These are phyloP conservation scores for Drosophila pseudoobscura DNA, from an alignment of 1,140 invertebrate genomes.

Conservation along the genomic window DNA sequence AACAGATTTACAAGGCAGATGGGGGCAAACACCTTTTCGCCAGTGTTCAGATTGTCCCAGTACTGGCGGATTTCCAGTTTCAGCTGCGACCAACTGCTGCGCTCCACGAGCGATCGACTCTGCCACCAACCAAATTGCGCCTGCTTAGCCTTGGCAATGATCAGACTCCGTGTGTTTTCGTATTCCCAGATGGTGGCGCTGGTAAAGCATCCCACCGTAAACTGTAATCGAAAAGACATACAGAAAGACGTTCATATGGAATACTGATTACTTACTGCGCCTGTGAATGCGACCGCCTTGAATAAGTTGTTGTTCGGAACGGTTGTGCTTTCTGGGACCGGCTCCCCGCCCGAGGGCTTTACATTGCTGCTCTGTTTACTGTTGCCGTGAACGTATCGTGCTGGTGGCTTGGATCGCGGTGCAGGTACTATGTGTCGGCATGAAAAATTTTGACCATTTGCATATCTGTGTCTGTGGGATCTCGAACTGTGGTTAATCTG, in stretches of 20 bases:
- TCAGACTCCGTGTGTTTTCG: conserved; percentile 89
- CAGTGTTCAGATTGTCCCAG: conserved; percentile 90
- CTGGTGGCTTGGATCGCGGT: conserved; percentile 21
- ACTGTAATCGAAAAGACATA: conserved; percentile 68
- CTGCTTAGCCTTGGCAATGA: conserved; percentile 85
- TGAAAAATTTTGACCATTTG: conserved; percentile 15
- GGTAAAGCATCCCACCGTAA: conserved; percentile 89
- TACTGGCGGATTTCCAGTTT: conserved; percentile 84
- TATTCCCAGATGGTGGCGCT: conserved; percentile 94
- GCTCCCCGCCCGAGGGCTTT: conserved; percentile 40
- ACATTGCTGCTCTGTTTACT: conserved; percentile 52
- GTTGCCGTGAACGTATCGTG: conserved; percentile 51
- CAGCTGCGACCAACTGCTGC: conserved; percentile 52
- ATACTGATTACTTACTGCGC: conserved; percentile 85
- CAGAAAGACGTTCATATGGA: neutral
- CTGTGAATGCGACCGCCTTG: conserved; percentile 88
- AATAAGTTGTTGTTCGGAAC: conserved; percentile 84
- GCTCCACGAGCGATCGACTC: conserved; percentile 45
- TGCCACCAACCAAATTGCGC: conserved; percentile 83
- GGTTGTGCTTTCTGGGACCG: conserved; percentile 61
- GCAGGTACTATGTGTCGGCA: conserved; percentile 36
- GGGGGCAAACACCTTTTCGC: conserved; percentile 91
- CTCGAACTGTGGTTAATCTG: neutral
- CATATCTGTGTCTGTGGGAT: conserved; percentile 52
- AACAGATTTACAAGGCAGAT: conserved; percentile 91